Base-by-base conservation (phyloP, 1,140 invertebrate species). In the Ooceraea biroi region DNA sequence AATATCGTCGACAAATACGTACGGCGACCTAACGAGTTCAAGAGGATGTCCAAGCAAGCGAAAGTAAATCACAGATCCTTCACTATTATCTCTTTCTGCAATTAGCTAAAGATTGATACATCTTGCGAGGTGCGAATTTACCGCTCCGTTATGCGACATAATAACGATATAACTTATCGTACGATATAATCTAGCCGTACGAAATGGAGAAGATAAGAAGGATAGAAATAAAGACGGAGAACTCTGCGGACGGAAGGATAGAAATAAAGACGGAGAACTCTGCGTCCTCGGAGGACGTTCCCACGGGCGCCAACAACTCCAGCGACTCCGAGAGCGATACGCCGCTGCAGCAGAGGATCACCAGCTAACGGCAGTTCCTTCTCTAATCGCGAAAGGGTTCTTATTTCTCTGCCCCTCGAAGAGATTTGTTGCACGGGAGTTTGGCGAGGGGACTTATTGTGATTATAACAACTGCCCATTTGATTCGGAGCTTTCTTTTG, bases 1-100 rank as follows among this genome's bases (percentile, higher is more conserved):
- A 85, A 92, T 27, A 80, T 92, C 60, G 91, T 93, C n/a, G 94
- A 95, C 65, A 95, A 94, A 87, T 95, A 95, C 84, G 85, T 95
- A 46, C 93, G 94, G 14, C 92, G 91, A 88, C 68, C 57, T 66
- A 91, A 60, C 83, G 19, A 58, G 46, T n/a, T 82, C 10, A 89
- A 90, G 63, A 88, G 90, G 46, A 61, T 63, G 50, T 65, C 61
- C 44, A 91, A 90, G 61, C 84, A 77, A 73, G 36, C 77, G n/a
- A 87, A 92, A 88, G 91, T 92, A 87, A 57, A 46, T 0, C 14
- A 61, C 17, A 25, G 7, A 36, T 36, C 7, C 19, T 44, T 83
- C 11, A 76, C 3, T 30, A 10, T 57, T 48, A 14, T 36, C 76
- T 7, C 30, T 22, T 17, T 36, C 0, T 36, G 36, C 36, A 36